Evolutionary conservation across 2,888 invertebrate species (phyloP).

Genomic region (Andrena chrysosceles): DNA sequence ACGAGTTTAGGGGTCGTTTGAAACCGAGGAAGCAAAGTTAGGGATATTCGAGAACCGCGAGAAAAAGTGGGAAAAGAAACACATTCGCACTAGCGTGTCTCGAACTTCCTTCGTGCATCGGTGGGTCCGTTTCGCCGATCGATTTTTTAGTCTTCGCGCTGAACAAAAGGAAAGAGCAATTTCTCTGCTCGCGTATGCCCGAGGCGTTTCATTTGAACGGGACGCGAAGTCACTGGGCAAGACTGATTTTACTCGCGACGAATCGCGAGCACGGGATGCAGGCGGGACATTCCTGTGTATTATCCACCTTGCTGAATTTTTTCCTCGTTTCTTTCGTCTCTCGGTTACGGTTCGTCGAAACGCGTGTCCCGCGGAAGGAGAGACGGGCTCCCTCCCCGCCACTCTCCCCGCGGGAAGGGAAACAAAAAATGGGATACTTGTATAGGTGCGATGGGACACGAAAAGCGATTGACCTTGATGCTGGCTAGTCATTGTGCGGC

Average conservation of each 20-base stretch:
- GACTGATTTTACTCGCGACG: slow-evolving; percentile 78
- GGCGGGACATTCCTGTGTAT: neutral
- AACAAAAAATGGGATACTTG: slow-evolving; percentile 8
- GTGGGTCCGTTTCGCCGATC: slow-evolving; percentile 42
- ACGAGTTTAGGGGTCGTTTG: neutral
- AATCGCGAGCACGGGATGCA: slow-evolving; percentile 41
- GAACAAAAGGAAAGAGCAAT: slow-evolving; percentile 59
- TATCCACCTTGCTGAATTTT: slow-evolving; percentile 2
- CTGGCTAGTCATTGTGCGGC: slow-evolving; percentile 84
- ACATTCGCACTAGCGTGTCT: slow-evolving; percentile 66
- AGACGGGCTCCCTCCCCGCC: too few species aligned
- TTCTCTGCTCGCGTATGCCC: slow-evolving; percentile 78
- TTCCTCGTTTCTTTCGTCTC: slow-evolving; percentile 11
- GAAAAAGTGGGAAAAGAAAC: slow-evolving; percentile 5
- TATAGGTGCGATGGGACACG: slow-evolving; percentile 60
- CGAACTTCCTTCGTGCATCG: slow-evolving; percentile 56
- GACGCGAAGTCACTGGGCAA: slow-evolving; percentile 77
- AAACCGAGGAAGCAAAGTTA: neutral
- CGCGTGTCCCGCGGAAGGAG: too few species aligned
- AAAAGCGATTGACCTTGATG: slow-evolving; percentile 78
- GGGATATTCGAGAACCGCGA: neutral
- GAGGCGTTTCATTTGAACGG: slow-evolving; percentile 79
- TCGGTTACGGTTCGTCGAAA: too few species aligned
- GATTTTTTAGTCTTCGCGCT: slow-evolving; percentile 51
- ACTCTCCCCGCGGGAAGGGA: too few species aligned